These are phyloP conservation scores for Psephotus haematonotus DNA, from an alignment of 2,113 vertebrate genomes.

Conservation along the genomic window DNA sequence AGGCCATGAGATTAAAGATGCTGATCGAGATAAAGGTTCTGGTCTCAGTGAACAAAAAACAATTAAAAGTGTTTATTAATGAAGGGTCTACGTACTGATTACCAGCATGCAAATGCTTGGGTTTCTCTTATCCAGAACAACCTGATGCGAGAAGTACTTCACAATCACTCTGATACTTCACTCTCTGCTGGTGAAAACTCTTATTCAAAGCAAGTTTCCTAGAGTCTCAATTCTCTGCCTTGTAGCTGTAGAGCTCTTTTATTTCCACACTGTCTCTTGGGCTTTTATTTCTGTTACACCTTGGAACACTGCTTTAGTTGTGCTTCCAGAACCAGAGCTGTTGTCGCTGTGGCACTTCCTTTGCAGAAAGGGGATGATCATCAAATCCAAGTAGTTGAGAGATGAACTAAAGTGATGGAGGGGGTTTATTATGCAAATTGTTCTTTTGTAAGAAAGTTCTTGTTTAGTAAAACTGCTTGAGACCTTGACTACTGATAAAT, in stretches of 20 bases:
- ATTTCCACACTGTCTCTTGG: not conserved
- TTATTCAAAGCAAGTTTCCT: not conserved
- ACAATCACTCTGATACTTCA: not conserved
- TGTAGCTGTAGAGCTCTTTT: not conserved
- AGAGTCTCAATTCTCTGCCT: not conserved
- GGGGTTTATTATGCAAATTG: not conserved
- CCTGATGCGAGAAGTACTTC: not conserved
- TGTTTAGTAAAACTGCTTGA: not conserved
- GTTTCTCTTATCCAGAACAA: not conserved
- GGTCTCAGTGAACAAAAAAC: not conserved
- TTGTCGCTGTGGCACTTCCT: not conserved
- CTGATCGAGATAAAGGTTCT: not conserved
- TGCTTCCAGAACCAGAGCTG: not conserved
- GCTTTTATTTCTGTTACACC: not conserved
- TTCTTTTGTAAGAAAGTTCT: not conserved
- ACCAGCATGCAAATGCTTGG: not conserved
- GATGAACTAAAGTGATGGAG: not conserved
- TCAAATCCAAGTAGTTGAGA: not conserved
- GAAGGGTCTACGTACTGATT: not conserved
- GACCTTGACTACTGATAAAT: not conserved
- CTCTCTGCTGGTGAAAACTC: not conserved
- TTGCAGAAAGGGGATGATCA: not conserved
- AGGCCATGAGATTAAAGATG: not conserved
- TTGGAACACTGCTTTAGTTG: not conserved
- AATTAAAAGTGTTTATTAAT: not conserved